Base-by-base conservation (phyloP, 2,888 invertebrate species). In the Brachypalpus laphriformis region DNA sequence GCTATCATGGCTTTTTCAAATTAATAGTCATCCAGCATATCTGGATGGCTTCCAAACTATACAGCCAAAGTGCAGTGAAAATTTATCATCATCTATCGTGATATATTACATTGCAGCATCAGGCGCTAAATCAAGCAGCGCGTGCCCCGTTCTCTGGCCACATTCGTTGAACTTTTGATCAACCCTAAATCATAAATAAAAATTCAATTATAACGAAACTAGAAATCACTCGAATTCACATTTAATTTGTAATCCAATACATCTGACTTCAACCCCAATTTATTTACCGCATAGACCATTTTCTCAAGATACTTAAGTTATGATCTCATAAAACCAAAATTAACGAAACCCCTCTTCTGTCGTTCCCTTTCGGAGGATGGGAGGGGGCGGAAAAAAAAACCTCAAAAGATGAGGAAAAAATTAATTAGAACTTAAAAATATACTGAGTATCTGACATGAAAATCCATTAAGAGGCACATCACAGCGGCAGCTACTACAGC, bases 391-490 rank as follows among this genome's bases (percentile, higher is more conserved):
- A 9, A 14, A 40, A 20, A 42, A 77, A 66, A 82, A 68, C 70
- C 68, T 63, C 54, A 66, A 66, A 70, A 45, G 66, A 81, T 37
- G 51, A 47, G 37, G 51, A 18, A 56, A 71, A 66, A 85, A 81
- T 81, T 85, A 85, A 87, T 87, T 78, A 85, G 74, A 86, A 78
- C 85, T 87, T 82, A 80, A 82, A 77, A 87, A 87, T 78, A 86
- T 47, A 66, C 74, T 68, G 31, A 63, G 45, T 40, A 56, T 77
- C 85, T 75, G 81, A 82, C 76, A 85, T 76, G 76, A 72, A 75
- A 78, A 87, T 82, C 78, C 82, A 82, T 75, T 87, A 82, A 63
- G 80, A 76, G 71, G 51, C 68, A 14, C 78, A 80, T 71, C 61
- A 71, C 61, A 54, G 49, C 14, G 20, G 56, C 65, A 42, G 40